Evolutionary conservation across 2,113 vertebrate genomes (phyloP).

Genomic region (Antennarius striatus): DNA sequence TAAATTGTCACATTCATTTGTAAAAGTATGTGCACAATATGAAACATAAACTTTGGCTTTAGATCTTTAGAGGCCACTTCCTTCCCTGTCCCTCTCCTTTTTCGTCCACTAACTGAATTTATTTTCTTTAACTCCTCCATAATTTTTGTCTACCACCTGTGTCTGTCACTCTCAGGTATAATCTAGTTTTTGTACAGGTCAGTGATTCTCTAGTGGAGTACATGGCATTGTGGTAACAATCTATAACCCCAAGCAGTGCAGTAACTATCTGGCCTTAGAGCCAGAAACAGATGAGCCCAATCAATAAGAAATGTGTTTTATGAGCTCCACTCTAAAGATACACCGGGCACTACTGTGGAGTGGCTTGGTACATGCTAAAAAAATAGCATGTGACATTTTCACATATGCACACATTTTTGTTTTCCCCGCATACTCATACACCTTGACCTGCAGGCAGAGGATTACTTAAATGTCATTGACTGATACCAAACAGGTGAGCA

Average conservation of each 20-base stretch:
- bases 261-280: constrained; percentile 39
- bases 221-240: constrained; percentile 24
- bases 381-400: too few species aligned
- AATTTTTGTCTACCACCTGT: not conserved
- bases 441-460: too few species aligned
- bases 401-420: too few species aligned
- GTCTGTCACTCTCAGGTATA: constrained; percentile 11
- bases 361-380: not conserved
- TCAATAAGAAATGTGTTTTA: constrained; percentile 41
- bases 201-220: constrained; percentile 29
- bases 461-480: too few species aligned
- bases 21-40: too few species aligned
- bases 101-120: not conserved
- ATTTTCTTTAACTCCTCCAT: not conserved
- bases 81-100: not conserved
- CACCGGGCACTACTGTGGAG: not conserved
- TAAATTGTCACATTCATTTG: too few species aligned
- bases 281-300: constrained; percentile 24
- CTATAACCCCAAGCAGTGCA: constrained; percentile 7
- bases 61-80: not conserved
- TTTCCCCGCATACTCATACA: too few species aligned
- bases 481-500: too few species aligned
- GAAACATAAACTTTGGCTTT: not conserved
- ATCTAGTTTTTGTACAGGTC: constrained; percentile 31
- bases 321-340: constrained; percentile 12